Evolutionary conservation across 2,888 invertebrate species (phyloP), one percentile per base, ranked within the genome.

Genomic region (Acronicta leporina): DNA sequence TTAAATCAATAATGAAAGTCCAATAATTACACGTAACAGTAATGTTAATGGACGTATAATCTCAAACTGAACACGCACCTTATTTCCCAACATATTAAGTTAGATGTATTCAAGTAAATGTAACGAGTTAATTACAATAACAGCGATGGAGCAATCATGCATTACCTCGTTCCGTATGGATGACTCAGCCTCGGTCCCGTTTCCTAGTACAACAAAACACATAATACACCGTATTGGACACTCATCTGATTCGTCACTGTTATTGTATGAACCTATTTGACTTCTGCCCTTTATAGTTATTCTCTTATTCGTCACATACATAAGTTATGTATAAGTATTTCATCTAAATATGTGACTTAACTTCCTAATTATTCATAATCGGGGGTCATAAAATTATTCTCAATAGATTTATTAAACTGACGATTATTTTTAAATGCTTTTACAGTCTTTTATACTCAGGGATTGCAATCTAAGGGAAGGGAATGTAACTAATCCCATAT

Each of bases 111-210:
- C 42, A 55, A 44, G 44, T 51, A 45, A 58, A 65, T 56, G 45
- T 62, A 59, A 62, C 48, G 55, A 72, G 52, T 73, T 58, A 62
- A 68, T 75, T 73, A 76, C 43, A 69, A 69, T 73, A 68, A 75
- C 67, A 70, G 58, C 64, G 60, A 68, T 64, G 69, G 68, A 56
- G 73, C 81, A 82, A 78, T 79, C 81, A 79, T 68, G 82, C 82
- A 74, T 78, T 71, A 75, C 80, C 77, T 69, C 78, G 87, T 87
- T 89, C 83, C 83, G 78, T 75, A 58, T 61, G 77, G 79, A 74
- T 88, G 89, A 86, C 60, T 85, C 87, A 86, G 75, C 82, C 80
- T 80, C 73, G 75, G 79, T 83, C 78, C 70, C 68, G 79, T 82
- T 87, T 85, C 87, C 82, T 80, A 80, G 78, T 81, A 73, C 45